phyloP scores from a whole-genome alignment of 1,140 invertebrate species.

The Lepidurus apus region DNA sequence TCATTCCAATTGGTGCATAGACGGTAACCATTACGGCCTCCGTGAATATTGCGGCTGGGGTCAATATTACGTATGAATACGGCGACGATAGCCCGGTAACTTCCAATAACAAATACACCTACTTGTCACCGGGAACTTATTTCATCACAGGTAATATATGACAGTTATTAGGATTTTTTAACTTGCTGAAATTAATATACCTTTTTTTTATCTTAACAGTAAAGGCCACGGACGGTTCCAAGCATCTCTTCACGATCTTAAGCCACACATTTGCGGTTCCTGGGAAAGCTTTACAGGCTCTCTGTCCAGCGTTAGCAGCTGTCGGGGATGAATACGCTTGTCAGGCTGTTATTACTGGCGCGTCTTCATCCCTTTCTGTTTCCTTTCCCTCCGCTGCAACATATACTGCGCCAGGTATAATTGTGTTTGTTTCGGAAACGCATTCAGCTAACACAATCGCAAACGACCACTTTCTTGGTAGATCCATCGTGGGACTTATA shows the following conservation, averaged over 20 bases:
- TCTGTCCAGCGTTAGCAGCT: constrained; percentile 11
- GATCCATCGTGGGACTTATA: constrained; percentile 22
- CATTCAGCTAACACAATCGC: neutral
- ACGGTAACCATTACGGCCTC: neutral
- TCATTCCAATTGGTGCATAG: neutral
- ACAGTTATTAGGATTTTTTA: too few species aligned
- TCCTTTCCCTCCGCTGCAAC: neutral
- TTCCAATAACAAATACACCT: neutral
- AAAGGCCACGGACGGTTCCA: neutral
- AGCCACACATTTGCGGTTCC: neutral
- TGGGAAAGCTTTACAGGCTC: neutral
- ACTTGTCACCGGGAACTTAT: neutral
- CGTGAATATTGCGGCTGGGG: neutral
- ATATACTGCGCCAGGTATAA: neutral
- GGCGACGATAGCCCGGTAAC: neutral
- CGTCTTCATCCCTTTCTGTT: neutral
- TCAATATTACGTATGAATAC: neutral
- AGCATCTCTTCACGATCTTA: neutral
- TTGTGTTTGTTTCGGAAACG: neutral
- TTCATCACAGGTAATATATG: neutral
- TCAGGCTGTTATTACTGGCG: neutral
- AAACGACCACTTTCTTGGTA: neutral
- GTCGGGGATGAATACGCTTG: neutral
- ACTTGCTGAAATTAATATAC: neutral
- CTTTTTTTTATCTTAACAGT: neutral